Percentiles rank a stretch among this genome's conserved stretches.
phyloP scores from a whole-genome alignment of 2,888 invertebrate genomes.

The Aleiodes alternator region DNA sequence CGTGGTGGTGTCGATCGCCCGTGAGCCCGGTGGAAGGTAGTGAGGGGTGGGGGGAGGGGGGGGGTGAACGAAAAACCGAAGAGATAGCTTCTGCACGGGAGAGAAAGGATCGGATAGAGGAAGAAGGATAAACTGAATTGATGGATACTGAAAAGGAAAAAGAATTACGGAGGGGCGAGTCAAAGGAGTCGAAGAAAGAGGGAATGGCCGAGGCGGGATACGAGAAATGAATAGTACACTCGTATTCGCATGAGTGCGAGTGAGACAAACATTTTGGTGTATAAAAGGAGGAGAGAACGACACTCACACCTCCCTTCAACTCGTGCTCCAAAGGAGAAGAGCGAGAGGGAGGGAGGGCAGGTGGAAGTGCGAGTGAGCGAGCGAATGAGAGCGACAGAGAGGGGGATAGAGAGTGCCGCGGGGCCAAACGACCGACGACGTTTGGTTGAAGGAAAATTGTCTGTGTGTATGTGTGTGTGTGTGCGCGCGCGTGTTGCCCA shows the following conservation, averaged over 20 bases:
- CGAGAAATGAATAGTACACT: too few relatives aligned
- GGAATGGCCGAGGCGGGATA: conserved; percentile 34
- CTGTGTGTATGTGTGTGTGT: conserved; percentile 12
- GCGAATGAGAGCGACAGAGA: background rate
- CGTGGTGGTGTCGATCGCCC: conserved; percentile 26
- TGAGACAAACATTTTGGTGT: conserved; percentile 33
- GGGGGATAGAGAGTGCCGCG: conserved; percentile 42
- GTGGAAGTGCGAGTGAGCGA: background rate
- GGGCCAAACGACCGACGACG: conserved; percentile 36
- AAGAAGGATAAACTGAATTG: conserved; percentile 8
- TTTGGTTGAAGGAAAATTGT: conserved; percentile 33
- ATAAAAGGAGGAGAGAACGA: conserved; percentile 23
- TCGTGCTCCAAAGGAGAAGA: conserved; percentile 32
- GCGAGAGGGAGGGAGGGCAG: conserved; percentile 46
- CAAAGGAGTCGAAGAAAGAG: conserved; percentile 50
- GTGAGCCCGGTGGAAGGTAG: too few relatives aligned
- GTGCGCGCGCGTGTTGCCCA: conserved; percentile 27
- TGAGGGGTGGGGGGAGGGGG: background rate
- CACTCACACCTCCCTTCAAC: conserved; percentile 46
- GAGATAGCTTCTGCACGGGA: conserved; percentile 26
- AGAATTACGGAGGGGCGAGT: conserved; percentile 42
- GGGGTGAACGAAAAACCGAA: background rate
- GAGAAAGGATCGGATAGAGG: conserved; percentile 13
- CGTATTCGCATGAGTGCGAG: conserved; percentile 41
- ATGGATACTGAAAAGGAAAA: conserved; percentile 20